Percentiles rank a stretch among this genome's conserved stretches.
These are phyloP conservation scores for Pecten maximus DNA, from an alignment of 2,888 invertebrate genomes.

Conservation along the genomic window DNA sequence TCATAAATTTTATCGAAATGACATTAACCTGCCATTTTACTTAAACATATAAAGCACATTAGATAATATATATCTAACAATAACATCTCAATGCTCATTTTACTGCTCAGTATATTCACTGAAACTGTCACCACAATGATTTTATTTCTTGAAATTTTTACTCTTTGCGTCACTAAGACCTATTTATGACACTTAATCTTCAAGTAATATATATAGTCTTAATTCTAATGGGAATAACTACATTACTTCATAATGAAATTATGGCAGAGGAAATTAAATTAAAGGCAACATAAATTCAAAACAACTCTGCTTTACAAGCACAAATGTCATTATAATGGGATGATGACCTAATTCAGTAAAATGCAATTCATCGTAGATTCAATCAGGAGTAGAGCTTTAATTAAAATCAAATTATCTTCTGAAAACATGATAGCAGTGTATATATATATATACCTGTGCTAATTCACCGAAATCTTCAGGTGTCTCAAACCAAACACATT, in stretches of 20 bases:
- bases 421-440: background rate
- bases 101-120: background rate
- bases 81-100: background rate
- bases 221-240: background rate
- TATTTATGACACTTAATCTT: slow-evolving; percentile 16
- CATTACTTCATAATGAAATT: background rate
- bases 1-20: background rate
- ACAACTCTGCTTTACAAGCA: slow-evolving; percentile 8
- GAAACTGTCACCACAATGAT: background rate
- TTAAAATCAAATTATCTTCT: background rate
- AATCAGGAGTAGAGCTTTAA: background rate
- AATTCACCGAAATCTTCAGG: background rate
- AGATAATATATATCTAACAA: background rate
- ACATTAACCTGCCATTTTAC: background rate
- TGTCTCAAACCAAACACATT: background rate
- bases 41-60: background rate
- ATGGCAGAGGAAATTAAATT: background rate
- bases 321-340: background rate
- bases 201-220: background rate
- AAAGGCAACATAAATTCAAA: background rate
- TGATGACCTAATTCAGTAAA: slow-evolving; percentile 9
- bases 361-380: background rate
- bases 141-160: background rate
- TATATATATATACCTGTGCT: background rate
- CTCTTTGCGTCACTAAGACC: background rate